Percentiles rank a stretch among this genome's conserved stretches.
Evolutionary conservation across 1,140 invertebrate genomes (phyloP).

Genomic region (Akabosia matsudoensis): DNA sequence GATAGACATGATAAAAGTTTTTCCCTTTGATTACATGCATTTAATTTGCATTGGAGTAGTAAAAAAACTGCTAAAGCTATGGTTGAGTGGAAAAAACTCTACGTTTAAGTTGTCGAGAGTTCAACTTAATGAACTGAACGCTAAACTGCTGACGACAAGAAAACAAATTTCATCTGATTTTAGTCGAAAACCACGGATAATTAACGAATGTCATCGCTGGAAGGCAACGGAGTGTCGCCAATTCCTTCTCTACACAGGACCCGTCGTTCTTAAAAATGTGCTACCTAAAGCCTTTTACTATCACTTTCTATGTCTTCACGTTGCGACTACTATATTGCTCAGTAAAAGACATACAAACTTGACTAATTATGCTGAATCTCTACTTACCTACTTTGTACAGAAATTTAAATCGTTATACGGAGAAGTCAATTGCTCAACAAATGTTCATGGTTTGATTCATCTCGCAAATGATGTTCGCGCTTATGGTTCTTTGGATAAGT

Average conservation of each 20-base stretch:
- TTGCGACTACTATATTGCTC: constrained; percentile 35
- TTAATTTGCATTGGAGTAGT: constrained; percentile 30
- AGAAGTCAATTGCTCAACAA: neutral
- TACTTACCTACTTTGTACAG: neutral
- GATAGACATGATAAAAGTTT: constrained; percentile 12
- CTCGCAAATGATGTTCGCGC: neutral
- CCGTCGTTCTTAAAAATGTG: constrained; percentile 20
- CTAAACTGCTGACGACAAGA: neutral
- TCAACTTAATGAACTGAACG: neutral
- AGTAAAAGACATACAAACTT: neutral
- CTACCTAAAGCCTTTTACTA: neutral
- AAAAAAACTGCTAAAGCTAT: constrained; percentile 33
- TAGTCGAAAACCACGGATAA: constrained; percentile 24
- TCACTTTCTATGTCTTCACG: constrained; percentile 29
- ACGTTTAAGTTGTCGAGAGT: neutral
- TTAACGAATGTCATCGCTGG: constrained; percentile 24
- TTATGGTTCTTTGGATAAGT: neutral
- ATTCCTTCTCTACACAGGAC: constrained; percentile 36
- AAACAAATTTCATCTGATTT: constrained; percentile 25
- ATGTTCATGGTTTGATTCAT: neutral
- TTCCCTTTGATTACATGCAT: constrained; percentile 14
- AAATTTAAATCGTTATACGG: neutral
- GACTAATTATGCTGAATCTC: neutral
- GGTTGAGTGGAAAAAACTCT: neutral
- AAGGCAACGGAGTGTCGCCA: constrained; percentile 19